phyloP scores from a whole-genome alignment of 1,140 invertebrate species.

The Myzus persicae region DNA sequence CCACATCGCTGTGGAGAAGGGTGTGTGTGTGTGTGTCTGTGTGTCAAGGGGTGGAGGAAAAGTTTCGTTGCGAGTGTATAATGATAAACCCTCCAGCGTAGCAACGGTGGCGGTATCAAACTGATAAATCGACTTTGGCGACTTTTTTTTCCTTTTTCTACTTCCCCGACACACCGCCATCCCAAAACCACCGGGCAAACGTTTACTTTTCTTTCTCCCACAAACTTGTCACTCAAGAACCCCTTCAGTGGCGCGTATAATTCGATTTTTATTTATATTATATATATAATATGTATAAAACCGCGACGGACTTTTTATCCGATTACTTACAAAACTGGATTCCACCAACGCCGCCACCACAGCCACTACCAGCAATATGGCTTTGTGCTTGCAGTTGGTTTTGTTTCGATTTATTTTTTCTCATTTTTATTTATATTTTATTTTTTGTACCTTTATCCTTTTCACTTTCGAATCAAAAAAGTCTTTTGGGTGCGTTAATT shows the following conservation, averaged over 20 bases:
- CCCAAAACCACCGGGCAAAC: not conserved
- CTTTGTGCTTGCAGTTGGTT: not conserved
- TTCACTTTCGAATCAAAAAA: constrained; percentile 12
- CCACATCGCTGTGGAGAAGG: not conserved
- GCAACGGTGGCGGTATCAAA: constrained; percentile 8
- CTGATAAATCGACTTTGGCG: constrained; percentile 56
- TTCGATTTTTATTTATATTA: constrained; percentile 58
- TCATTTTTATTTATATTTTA: constrained; percentile 1
- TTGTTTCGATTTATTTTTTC: constrained; percentile 19
- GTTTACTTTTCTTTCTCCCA: constrained; percentile 31
- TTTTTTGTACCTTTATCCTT: not conserved
- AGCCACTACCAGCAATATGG: not conserved
- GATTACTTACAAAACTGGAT: constrained; percentile 53
- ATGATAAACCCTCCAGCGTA: constrained; percentile 31
- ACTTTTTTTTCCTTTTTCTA: not conserved
- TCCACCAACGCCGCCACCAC: not conserved
- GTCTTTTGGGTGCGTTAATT: constrained; percentile 19
- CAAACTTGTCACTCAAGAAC: constrained; percentile 54
- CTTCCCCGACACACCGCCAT: not conserved
- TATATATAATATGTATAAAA: constrained; percentile 44
- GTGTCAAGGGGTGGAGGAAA: not conserved
- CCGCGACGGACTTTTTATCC: constrained; percentile 44
- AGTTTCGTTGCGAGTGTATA: constrained; percentile 37
- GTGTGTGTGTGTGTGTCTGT: not conserved
- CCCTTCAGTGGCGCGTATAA: constrained; percentile 51